Evolutionary conservation across 2,888 invertebrate genomes (phyloP).

Genomic region (Parascotia fuliginaria): DNA sequence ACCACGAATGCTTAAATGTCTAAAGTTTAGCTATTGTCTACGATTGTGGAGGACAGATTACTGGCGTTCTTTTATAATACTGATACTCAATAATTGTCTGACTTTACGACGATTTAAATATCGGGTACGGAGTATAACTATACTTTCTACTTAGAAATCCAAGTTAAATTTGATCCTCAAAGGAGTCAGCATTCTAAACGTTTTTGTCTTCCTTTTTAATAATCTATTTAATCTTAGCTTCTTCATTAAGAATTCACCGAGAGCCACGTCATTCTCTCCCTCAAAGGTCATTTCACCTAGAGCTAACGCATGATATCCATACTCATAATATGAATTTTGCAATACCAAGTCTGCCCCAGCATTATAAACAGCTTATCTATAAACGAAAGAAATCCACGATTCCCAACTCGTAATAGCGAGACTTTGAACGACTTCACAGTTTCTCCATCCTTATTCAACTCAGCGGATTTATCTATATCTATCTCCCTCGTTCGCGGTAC

Average conservation of each 20-base stretch:
- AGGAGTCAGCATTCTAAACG: neutral
- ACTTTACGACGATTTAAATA: no score
- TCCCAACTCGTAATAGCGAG: slow-evolving; percentile 40
- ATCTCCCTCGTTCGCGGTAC: slow-evolving; percentile 27
- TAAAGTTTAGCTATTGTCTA: no score
- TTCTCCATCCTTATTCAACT: slow-evolving; percentile 20
- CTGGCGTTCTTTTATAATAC: no score
- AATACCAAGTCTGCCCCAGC: slow-evolving; percentile 42
- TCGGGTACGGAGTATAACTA: no score
- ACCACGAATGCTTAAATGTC: no score
- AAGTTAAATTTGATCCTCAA: no score
- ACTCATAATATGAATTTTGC: slow-evolving; percentile 32
- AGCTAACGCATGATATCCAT: slow-evolving; percentile 4
- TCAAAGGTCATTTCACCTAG: slow-evolving; percentile 12
- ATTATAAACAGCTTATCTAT: slow-evolving; percentile 54
- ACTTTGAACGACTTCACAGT: slow-evolving; percentile 36
- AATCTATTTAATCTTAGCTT: neutral
- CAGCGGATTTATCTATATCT: slow-evolving; percentile 12
- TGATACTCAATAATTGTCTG: no score
- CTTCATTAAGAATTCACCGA: slow-evolving; percentile 2
- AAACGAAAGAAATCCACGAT: slow-evolving; percentile 46
- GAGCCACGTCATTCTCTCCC: neutral
- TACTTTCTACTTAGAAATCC: no score
- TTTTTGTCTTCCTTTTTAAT: neutral
- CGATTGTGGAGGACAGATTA: no score